phyloP scores from a whole-genome alignment of 2,888 invertebrate species.

The Boloria selene region DNA sequence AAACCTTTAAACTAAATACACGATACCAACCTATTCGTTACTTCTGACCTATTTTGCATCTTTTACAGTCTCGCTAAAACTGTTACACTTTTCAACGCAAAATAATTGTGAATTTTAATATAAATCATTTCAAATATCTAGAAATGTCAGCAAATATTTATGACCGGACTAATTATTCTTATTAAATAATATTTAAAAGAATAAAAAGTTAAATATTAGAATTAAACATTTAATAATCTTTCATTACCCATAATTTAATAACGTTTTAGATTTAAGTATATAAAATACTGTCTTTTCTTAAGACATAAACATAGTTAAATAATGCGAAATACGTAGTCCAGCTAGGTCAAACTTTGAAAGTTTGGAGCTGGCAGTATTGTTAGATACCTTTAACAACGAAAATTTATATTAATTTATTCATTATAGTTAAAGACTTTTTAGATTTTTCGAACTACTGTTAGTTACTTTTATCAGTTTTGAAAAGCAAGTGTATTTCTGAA shows the following conservation, averaged over 20 bases:
- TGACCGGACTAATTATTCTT: too few species aligned
- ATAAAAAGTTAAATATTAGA: too few species aligned
- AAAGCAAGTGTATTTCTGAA: too few species aligned
- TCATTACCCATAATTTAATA: too few species aligned
- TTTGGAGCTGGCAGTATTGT: conserved; percentile 15
- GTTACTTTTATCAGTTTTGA: too few species aligned
- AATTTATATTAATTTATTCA: too few species aligned
- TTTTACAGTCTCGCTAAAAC: conserved; percentile 4
- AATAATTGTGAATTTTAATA: neutral
- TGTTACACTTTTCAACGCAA: conserved; percentile 1
- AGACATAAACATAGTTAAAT: conserved; percentile 27
- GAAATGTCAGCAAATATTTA: neutral
- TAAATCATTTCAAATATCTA: neutral
- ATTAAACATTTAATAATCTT: too few species aligned
- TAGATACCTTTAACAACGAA: conserved; percentile 5
- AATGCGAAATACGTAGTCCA: conserved; percentile 9
- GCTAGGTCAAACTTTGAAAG: conserved; percentile 24
- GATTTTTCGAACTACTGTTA: too few species aligned
- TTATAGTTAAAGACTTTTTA: neutral
- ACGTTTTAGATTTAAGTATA: neutral
- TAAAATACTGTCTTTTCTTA: neutral
- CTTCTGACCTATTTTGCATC: conserved; percentile 13
- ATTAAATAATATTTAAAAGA: too few species aligned
- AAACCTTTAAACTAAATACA: neutral
- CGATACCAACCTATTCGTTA: conserved; percentile 2